phyloP scores from a whole-genome alignment of 2,888 invertebrate species.

The Nymphalis polychloros region DNA sequence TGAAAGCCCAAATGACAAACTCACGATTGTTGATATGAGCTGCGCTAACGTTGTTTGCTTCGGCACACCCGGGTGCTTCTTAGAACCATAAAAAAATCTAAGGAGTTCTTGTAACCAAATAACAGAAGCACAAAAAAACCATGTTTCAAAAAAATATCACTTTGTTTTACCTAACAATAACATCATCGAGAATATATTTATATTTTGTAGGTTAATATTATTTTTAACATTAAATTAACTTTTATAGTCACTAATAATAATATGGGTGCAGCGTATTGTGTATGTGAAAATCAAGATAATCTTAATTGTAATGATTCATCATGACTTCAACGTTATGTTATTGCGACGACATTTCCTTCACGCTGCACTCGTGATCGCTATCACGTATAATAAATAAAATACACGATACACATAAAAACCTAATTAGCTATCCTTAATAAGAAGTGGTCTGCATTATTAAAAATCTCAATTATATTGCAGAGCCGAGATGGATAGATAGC shows the following conservation, averaged over 20 bases:
- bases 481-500: too few relatives aligned
- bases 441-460: not conserved
- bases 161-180: not conserved
- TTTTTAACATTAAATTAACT: too few relatives aligned
- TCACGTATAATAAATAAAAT: constrained; percentile 14
- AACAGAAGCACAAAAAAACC: not conserved
- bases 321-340: constrained; percentile 16
- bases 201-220: too few relatives aligned
- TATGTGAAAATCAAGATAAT: not conserved
- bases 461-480: not conserved
- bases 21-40: constrained; percentile 39
- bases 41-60: constrained; percentile 33
- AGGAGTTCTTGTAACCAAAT: not conserved
- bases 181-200: not conserved
- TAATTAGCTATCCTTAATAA: constrained; percentile 12
- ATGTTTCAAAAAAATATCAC: not conserved
- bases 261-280: not conserved
- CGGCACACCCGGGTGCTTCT: constrained; percentile 32
- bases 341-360: constrained; percentile 17
- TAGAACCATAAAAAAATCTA: constrained; percentile 17
- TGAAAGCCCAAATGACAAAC: constrained; percentile 58
- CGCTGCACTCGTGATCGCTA: constrained; percentile 23
- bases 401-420: constrained; percentile 13
- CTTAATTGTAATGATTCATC: constrained; percentile 18
- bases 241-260: not conserved